Base-by-base conservation (phyloP, 1,140 invertebrate species). In the Micrasema minimum region DNA sequence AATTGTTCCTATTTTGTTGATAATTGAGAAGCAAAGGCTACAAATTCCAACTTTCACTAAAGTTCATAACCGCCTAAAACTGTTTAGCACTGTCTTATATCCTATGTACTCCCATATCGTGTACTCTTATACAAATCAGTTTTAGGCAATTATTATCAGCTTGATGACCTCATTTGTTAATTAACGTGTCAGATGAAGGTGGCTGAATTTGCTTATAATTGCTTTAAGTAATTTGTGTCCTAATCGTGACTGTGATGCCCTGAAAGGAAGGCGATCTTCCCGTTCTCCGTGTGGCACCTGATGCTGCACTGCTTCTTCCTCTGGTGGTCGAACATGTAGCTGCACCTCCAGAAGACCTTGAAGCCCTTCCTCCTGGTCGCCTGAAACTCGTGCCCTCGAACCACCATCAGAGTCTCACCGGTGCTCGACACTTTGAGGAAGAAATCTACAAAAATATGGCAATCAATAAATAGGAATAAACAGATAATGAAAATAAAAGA, bases 281-380 rank as follows among this genome's bases (percentile, higher is more conserved):
- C 67, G 38, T 69, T 69, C 16, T 69, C 67, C 10, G 67, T 69
- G 12, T 69, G 67, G 16, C 67, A 69, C 16, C 67, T 45, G 41
- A 69, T 69, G 18, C 6, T 26, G 43, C 67, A 69, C 26, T 69
- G 67, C 16, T 37, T 31, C 6, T 62, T 62, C 38, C 45, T 62
- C 43, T 62, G 20, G 12, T 62, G 38, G 12, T 16, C 14, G 23
- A 35, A 69, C 18, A 37, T 11, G 16, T 31, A 50, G 23, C 55
- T 31, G 55, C 67, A 69, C 26, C 67, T 59, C 67, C 67, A 69
- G 67, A 69, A 69, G 11, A 61, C 41, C 45, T 69, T 69, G 5
- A 14, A 10, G 1, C 31, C 67, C 31, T 69, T 69, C 10, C 51
- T 59, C 10, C 67, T 45, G 1, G 67, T 69, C 67, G 59, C 59